These are phyloP conservation scores for Brienomyrus brachyistius DNA, from an alignment of 2,113 vertebrate species.

Conservation along the genomic window DNA sequence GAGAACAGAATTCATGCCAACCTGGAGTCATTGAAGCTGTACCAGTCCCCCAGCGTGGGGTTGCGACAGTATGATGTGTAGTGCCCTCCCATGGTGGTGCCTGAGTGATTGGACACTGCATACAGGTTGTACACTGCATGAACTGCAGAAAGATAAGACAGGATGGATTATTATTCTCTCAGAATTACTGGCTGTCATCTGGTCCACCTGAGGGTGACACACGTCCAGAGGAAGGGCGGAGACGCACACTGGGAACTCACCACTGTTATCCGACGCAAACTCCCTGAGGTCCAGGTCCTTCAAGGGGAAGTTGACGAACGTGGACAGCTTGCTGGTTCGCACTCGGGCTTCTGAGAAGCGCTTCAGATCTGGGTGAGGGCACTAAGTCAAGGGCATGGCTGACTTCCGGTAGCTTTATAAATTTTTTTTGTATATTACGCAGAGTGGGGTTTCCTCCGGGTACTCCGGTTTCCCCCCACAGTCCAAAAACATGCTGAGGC, in stretches of 20 bases:
- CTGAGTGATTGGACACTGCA: slow-evolving; percentile 90
- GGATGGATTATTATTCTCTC: not conserved
- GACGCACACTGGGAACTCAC: slow-evolving; percentile 55
- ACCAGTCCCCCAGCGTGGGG: slow-evolving; percentile 78
- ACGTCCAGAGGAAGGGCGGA: not conserved
- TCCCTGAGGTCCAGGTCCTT: slow-evolving; percentile 88
- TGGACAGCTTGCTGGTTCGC: slow-evolving; percentile 84
- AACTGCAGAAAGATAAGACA: slow-evolving; percentile 52
- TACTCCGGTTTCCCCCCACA: too few species aligned
- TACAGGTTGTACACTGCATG: slow-evolving; percentile 85
- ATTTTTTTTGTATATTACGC: not conserved
- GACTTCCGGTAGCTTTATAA: not conserved
- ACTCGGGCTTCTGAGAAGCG: slow-evolving; percentile 86
- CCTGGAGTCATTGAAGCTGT: slow-evolving; percentile 91
- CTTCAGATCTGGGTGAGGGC: slow-evolving; percentile 72
- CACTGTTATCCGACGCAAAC: slow-evolving; percentile 75
- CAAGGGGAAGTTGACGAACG: slow-evolving; percentile 86
- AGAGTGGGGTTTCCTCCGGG: too few species aligned
- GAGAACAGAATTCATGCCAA: slow-evolving; percentile 35
- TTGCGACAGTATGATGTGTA: slow-evolving; percentile 94
- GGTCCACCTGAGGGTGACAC: not conserved
- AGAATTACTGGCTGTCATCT: not conserved
- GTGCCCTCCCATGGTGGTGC: slow-evolving; percentile 87
- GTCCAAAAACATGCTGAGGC: too few species aligned
- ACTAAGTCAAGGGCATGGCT: slow-evolving; percentile 60